Evolutionary conservation across 2,113 vertebrate genomes (phyloP), one percentile per base, ranked within the genome.

Genomic region (Orcinus orca): DNA sequence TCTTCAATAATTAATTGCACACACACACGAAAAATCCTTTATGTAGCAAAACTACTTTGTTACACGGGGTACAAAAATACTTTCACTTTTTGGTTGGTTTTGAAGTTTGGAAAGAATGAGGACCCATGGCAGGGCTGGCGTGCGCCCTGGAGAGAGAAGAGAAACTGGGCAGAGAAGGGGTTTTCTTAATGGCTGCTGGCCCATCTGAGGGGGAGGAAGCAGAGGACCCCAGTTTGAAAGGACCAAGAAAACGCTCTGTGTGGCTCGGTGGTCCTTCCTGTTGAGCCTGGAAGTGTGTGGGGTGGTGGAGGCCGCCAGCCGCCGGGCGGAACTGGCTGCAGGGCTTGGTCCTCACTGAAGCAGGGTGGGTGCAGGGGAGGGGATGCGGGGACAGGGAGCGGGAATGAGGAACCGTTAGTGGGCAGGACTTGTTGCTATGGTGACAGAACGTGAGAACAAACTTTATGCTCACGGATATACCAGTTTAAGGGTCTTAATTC

Each of bases 41-140:
- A 98, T 98, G 98, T 99, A 98, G 98, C 99, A 99, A 99, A 99
- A 99, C 99, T 99, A 99, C 98, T 98, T 99, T 98, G 98, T 98
- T 98, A 99, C 98, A 98, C 98, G 98, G 98, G 98, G 97, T 99
- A 99, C 98, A 99, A 99, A 99, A 99, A 99, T 99, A 99, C 98
- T 99, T 18, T 98, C 98, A 97, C 92, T 97, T 98, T 98, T 93
- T 95, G 98, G 98, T 98, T 98, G 95, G 98, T 98, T 98, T 97
- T 9, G 90, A 98, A 98, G 98, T 98, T 98, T 97, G 98, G 96
- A 97, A 98, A 98, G 98, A 98, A 98, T 79, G 95, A 98, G 91
- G 96, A 97, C 95, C 92, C 87, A 96, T 96, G 98, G 98, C 97
- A 98, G 98, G 96, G 96, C 95, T 88, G 96, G 97, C 85, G 83